Conservation (phyloP, 2,888 invertebrate genomes). For the Eupithecia subfuscata region DNA sequence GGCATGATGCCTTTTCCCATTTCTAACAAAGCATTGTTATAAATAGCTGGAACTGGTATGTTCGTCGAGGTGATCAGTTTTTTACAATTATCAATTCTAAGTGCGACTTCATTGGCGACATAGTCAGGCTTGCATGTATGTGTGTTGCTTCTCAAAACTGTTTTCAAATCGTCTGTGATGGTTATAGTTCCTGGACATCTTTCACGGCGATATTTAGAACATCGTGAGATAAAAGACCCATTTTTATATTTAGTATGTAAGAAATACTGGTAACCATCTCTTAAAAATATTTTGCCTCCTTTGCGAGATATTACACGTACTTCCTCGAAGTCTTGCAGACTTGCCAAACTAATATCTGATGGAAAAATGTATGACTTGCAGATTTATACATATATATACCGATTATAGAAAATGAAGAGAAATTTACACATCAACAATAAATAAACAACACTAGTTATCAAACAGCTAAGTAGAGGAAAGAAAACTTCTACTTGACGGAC, state of each 20-base stretch:
- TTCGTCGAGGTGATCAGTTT: background rate
- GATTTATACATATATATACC: no score
- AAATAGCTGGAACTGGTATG: background rate
- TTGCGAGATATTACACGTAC: slow-evolving; percentile 13
- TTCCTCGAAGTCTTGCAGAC: background rate
- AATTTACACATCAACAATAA: no score
- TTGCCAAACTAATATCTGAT: background rate
- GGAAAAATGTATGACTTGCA: background rate
- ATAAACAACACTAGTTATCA: no score
- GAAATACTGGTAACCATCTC: slow-evolving; percentile 17
- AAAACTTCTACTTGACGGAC: no score
- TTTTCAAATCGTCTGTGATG: background rate
- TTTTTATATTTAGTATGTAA: slow-evolving; percentile 8
- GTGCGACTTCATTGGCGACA: slow-evolving; percentile 15
- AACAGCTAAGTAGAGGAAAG: no score
- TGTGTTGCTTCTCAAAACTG: background rate
- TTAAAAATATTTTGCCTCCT: slow-evolving; percentile 13
- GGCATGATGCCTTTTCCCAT: background rate
- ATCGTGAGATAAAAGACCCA: background rate
- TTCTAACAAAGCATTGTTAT: background rate
- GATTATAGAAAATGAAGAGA: no score
- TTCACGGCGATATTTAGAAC: slow-evolving; percentile 3
- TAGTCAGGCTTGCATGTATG: slow-evolving; percentile 13
- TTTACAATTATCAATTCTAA: slow-evolving; percentile 11
- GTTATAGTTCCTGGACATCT: slow-evolving; percentile 11